Base-by-base conservation (phyloP, 2,797 vertebrate genomes). In the Pseudochaenichthys georgianus region DNA sequence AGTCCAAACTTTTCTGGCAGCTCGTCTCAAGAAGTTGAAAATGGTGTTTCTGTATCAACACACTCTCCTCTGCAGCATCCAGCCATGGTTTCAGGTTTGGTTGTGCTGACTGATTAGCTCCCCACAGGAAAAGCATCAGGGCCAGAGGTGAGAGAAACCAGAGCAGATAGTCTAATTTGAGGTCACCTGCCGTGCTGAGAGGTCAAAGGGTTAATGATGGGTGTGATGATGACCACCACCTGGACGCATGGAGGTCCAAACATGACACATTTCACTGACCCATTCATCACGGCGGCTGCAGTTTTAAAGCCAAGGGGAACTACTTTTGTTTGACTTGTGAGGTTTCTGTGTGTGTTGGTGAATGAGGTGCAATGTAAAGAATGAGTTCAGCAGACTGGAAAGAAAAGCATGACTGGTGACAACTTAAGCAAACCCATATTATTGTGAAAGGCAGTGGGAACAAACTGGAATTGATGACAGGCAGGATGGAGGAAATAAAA, bases 191-290 rank as follows among this genome's bases (percentile, higher is more conserved):
- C 51, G 53, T 60, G 53, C 78, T 48, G 59, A 9, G 43, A 66
- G 87, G 86, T 84, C 78, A 62, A 38, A 10, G 57, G 85, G 90
- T 91, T 86, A 90, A 80, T 59, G 69, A 72, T 45, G n/a, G 43
- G 63, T 71, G 69, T 28, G 23, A 28, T 77, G 82, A 83, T 61
- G 84, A 62, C 66, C 78, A 77, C 75, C 89, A 90, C 87, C 88
- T 91, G 88, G 77, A 85, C 70, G 75, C 16, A 3, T 72, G 17
- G 57, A 78, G 69, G 72, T 80, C 62, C 43, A 19, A 68, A 80
- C 60, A 55, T 21, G 42, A 54, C n/a, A 61, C 60, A 43, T 65
- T 83, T 84, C 69, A 82, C 60, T 23, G 65, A 69, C 21, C 55
- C 41, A 57, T 83, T 76, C 67, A 78, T 80, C 71, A 54, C 31